Percentiles rank a stretch among this genome's conserved stretches.
phyloP scores from a whole-genome alignment of 2,797 vertebrate genomes.

The Florisuga fusca region DNA sequence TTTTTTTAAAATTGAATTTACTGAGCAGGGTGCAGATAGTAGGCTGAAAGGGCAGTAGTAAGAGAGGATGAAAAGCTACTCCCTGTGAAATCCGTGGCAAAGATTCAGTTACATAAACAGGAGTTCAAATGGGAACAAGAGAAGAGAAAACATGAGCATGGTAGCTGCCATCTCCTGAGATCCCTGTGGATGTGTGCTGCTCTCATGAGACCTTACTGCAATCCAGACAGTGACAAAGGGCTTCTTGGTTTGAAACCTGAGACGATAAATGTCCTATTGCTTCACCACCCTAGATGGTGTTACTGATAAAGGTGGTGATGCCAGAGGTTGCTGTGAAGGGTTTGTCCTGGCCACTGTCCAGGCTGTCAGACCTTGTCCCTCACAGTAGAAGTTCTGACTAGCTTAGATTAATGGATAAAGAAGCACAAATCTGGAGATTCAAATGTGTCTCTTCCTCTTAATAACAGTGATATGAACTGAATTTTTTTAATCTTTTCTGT shows the following conservation, averaged over 20 bases:
- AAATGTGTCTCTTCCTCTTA: not conserved
- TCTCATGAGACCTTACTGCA: not conserved
- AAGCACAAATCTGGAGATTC: not conserved
- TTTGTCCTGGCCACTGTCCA: rapidly evolving
- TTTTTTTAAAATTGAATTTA: not conserved
- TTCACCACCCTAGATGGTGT: not conserved
- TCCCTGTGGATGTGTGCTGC: rapidly evolving
- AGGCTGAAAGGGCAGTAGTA: not conserved
- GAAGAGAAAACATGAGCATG: not conserved
- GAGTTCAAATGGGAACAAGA: not conserved
- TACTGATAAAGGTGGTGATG: not conserved
- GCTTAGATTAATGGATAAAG: not conserved
- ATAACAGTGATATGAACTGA: not conserved
- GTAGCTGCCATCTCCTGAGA: not conserved
- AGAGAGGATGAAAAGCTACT: not conserved
- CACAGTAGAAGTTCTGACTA: not conserved
- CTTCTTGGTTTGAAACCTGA: not conserved
- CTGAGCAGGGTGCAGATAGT: not conserved
- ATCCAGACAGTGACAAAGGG: not conserved
- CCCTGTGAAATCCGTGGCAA: not conserved
- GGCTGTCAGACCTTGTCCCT: not conserved
- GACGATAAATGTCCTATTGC: not conserved
- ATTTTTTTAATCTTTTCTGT: not conserved
- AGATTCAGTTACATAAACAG: not conserved
- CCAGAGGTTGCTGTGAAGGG: not conserved